Evolutionary conservation across 2,888 invertebrate genomes (phyloP).

Genomic region (Xanthostigma xanthostigma): DNA sequence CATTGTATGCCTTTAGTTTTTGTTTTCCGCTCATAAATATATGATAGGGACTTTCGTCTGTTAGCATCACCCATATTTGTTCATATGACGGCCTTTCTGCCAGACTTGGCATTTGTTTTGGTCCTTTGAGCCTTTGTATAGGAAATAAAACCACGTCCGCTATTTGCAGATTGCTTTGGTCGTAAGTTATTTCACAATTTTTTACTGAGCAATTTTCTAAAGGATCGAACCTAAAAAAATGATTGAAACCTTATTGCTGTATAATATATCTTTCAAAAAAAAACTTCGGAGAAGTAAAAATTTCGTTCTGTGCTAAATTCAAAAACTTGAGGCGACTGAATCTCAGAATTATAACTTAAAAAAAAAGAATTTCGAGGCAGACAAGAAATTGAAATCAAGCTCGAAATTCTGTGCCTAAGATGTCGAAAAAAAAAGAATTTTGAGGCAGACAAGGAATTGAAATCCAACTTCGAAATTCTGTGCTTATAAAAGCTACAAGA

Average conservation of each 20-base stretch:
- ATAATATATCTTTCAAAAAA: no score
- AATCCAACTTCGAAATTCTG: no score
- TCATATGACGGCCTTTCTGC: slow-evolving; percentile 24
- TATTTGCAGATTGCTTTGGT: slow-evolving; percentile 27
- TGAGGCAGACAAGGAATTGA: no score
- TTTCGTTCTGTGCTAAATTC: no score
- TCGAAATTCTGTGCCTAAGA: no score
- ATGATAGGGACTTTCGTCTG: slow-evolving; percentile 49
- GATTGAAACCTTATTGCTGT: background rate
- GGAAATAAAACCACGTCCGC: slow-evolving; percentile 53
- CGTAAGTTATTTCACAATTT: slow-evolving; percentile 45
- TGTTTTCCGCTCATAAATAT: slow-evolving; percentile 32
- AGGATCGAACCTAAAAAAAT: slow-evolving; percentile 33
- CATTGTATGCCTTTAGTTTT: slow-evolving; percentile 31
- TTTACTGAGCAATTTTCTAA: slow-evolving; percentile 41
- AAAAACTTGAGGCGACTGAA: no score
- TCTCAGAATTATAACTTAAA: no score
- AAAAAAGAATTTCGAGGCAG: no score
- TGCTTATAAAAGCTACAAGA: no score
- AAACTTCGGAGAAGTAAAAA: no score
- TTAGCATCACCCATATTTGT: slow-evolving; percentile 56
- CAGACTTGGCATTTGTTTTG: slow-evolving; percentile 35
- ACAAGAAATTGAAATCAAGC: no score
- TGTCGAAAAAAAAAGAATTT: no score
- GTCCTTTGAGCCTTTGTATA: slow-evolving; percentile 31